These are phyloP conservation scores for Magallana nippona DNA, from an alignment of 2,888 invertebrate species.

Conservation along the genomic window DNA sequence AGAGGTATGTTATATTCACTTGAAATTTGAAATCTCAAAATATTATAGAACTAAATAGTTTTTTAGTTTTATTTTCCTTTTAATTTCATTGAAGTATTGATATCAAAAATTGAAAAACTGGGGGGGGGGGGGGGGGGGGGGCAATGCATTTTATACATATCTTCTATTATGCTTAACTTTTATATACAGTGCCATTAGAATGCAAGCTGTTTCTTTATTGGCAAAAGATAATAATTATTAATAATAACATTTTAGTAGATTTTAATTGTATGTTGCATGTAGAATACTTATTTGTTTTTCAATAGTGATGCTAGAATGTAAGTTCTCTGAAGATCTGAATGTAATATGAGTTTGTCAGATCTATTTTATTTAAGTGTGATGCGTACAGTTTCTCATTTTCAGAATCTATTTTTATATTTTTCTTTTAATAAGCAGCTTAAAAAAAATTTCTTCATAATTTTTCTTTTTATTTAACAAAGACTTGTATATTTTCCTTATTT, in stretches of 20 bases:
- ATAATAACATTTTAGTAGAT: background rate
- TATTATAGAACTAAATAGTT: too few species aligned
- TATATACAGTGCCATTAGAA: background rate
- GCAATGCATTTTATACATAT: too few species aligned
- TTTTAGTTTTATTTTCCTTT: too few species aligned
- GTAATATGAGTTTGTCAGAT: background rate
- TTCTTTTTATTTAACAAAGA: too few species aligned
- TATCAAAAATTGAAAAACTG: too few species aligned
- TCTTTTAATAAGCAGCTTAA: too few species aligned
- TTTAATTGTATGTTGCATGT: background rate
- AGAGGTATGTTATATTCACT: slow-evolving; percentile 65
- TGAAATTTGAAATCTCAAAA: too few species aligned
- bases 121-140: too few species aligned
- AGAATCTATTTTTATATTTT: too few species aligned
- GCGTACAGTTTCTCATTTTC: background rate
- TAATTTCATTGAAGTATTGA: too few species aligned
- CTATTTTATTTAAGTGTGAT: background rate
- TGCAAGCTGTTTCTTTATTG: background rate
- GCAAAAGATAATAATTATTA: background rate
- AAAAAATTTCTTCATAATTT: too few species aligned
- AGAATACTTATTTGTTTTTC: slow-evolving; percentile 7
- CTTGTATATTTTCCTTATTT: too few species aligned
- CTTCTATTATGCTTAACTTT: background rate
- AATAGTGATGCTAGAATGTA: slow-evolving; percentile 14
- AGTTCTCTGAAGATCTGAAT: background rate